phyloP scores from a whole-genome alignment of 2,888 invertebrate genomes.

The Lamellibrachia satsuma region DNA sequence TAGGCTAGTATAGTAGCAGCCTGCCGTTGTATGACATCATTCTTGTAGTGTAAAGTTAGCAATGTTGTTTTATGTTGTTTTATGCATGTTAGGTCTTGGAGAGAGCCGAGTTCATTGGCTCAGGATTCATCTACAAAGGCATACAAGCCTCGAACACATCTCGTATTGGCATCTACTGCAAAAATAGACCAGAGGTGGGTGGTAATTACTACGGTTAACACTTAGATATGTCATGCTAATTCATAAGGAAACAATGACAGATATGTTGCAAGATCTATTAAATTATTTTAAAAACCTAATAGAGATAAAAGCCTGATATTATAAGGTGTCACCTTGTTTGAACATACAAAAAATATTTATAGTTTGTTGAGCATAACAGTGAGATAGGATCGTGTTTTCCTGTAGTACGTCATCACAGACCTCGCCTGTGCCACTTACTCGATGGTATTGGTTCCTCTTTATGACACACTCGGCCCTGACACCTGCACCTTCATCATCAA shows the following conservation, averaged over 20 bases:
- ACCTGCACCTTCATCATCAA: conserved; percentile 40
- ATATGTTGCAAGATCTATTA: not conserved
- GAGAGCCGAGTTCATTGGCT: conserved; percentile 39
- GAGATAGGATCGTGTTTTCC: not conserved
- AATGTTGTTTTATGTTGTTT: not conserved
- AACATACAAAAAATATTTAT: not conserved
- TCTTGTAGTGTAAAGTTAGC: not conserved
- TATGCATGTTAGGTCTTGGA: conserved; percentile 37
- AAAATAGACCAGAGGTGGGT: conserved; percentile 41
- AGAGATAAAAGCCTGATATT: not conserved
- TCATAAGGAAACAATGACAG: not conserved
- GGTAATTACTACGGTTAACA: conserved; percentile 36
- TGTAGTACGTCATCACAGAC: conserved; percentile 88
- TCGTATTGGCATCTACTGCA: conserved; percentile 41
- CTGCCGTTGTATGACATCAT: not conserved
- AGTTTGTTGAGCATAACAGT: not conserved
- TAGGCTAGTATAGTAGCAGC: not conserved
- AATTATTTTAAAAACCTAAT: not conserved
- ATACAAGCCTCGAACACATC: conserved; percentile 34
- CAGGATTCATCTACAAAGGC: conserved; percentile 37
- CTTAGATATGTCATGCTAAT: not conserved
- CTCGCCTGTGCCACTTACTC: conserved; percentile 93
- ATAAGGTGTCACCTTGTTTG: not conserved
- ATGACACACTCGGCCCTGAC: conserved; percentile 80
- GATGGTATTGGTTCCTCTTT: conserved; percentile 93